Conservation (phyloP, 1,140 invertebrate genomes). For the Pissodes strobi region DNA sequence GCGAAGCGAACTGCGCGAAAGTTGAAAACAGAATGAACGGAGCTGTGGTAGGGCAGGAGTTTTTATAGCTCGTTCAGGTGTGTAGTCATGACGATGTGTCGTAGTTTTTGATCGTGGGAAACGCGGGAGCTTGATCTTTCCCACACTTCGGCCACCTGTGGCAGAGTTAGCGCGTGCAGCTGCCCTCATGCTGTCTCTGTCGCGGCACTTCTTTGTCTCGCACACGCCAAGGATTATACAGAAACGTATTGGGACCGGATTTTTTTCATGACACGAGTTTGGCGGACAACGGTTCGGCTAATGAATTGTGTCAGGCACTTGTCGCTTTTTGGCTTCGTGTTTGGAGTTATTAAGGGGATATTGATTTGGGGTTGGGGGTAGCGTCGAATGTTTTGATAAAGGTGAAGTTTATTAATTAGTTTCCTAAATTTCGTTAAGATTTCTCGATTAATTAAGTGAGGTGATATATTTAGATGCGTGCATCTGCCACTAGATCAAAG, state of each 20-base stretch:
- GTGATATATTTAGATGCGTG: no score
- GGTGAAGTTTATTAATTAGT: no score
- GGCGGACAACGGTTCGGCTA: constrained; percentile 4
- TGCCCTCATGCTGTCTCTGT: constrained; percentile 40
- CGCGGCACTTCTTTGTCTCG: constrained; percentile 27
- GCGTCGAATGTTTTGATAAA: no score
- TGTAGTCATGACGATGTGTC: constrained; percentile 43
- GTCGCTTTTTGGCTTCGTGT: not conserved
- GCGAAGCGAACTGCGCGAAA: constrained; percentile 52
- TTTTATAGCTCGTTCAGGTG: constrained; percentile 63
- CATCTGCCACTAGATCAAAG: no score
- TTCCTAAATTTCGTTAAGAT: no score
- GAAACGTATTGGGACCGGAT: no score
- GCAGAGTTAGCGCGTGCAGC: constrained; percentile 51
- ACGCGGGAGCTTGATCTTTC: constrained; percentile 63
- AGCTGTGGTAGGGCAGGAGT: constrained; percentile 53
- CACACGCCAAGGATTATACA: constrained; percentile 20
- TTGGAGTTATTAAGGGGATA: no score
- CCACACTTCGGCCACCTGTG: constrained; percentile 61
- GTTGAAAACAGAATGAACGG: constrained; percentile 61
- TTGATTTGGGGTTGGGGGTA: no score
- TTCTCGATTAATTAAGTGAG: no score
- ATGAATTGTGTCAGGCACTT: constrained; percentile 1
- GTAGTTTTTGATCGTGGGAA: constrained; percentile 59
- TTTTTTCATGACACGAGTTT: constrained; percentile 9